phyloP scores from a whole-genome alignment of 2,113 vertebrate genomes.

The Parus major region DNA sequence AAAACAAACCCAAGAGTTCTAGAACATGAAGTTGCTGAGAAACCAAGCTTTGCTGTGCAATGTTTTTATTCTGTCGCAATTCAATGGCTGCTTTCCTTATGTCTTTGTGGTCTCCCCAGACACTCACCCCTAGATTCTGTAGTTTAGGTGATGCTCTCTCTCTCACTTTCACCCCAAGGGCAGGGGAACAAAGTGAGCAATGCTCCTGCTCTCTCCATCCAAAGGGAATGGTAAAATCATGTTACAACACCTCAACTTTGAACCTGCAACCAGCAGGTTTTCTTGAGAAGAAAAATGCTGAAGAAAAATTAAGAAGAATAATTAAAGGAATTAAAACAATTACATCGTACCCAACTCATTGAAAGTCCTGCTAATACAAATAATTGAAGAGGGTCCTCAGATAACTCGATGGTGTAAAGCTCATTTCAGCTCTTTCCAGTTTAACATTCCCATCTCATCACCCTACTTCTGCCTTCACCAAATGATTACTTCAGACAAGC shows the following conservation, averaged over 20 bases:
- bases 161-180: background rate
- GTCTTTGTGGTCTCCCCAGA: background rate
- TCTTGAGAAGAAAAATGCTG: background rate
- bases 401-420: background rate
- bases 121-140: background rate
- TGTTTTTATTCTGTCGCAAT: background rate
- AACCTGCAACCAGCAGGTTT: background rate
- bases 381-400: background rate
- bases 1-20: background rate
- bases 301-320: background rate
- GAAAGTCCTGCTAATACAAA: background rate
- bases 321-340: background rate
- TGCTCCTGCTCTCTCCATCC: background rate
- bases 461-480: background rate
- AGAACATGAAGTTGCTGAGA: background rate
- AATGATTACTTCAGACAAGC: background rate
- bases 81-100: background rate
- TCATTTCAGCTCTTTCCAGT: background rate
- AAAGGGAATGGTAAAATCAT: background rate
- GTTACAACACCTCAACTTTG: background rate
- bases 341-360: background rate
- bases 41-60: background rate
- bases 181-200: background rate
- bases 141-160: background rate
- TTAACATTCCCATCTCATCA: background rate